Evolutionary conservation across 2,113 vertebrate species (phyloP).

Genomic region (Gymnarchus niloticus): DNA sequence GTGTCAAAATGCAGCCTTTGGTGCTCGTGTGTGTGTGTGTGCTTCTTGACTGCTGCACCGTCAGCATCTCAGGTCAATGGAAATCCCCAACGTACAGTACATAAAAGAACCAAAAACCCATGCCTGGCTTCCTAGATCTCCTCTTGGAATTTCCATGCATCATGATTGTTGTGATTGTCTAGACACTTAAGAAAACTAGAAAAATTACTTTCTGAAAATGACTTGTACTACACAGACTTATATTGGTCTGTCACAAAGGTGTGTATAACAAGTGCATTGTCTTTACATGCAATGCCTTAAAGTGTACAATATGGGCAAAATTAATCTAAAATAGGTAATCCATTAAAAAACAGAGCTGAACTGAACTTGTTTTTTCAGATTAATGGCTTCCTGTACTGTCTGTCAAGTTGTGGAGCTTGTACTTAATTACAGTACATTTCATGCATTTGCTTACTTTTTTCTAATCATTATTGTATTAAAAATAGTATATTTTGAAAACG

Average conservation of each 20-base stretch:
- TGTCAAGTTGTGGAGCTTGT: background rate
- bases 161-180: background rate
- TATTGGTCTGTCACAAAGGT: background rate
- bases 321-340: background rate
- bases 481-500: too few relatives aligned
- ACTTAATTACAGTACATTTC: background rate
- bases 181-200: background rate
- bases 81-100: slow-evolving; percentile 19
- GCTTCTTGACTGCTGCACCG: background rate
- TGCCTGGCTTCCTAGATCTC: background rate
- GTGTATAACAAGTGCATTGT: background rate
- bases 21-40: background rate
- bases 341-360: background rate
- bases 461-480: background rate
- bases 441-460: background rate
- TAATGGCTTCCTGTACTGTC: background rate
- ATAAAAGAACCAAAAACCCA: slow-evolving; percentile 11
- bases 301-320: background rate
- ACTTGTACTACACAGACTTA: background rate
- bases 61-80: background rate
- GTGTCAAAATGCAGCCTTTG: background rate
- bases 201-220: too few relatives aligned
- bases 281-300: background rate
- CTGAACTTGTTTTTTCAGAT: background rate
- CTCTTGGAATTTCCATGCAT: background rate